Evolutionary conservation across 2,113 vertebrate species (phyloP).

Genomic region (Myxocyprinus asiaticus): DNA sequence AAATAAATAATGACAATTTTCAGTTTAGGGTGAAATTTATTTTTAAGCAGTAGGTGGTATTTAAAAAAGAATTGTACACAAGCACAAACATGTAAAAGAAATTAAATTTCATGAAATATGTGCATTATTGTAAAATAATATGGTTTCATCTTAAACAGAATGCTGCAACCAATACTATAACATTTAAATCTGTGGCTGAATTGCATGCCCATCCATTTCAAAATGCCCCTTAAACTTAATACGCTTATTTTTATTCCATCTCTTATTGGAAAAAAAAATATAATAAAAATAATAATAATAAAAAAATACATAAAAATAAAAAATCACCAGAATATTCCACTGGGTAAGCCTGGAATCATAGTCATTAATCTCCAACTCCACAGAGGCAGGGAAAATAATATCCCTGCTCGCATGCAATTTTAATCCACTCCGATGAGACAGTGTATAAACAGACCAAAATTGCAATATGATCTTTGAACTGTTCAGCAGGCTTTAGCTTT

Average conservation of each 20-base stretch:
- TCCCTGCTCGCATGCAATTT: not conserved
- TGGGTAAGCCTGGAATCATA: not conserved
- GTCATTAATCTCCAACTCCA: conserved; percentile 1
- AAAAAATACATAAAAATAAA: too few relatives aligned
- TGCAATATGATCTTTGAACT: not conserved
- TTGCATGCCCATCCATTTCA: too few relatives aligned
- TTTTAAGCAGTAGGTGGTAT: not conserved
- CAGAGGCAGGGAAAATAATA: not conserved
- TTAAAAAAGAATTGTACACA: conserved; percentile 1
- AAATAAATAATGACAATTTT: too few relatives aligned
- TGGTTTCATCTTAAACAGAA: too few relatives aligned
- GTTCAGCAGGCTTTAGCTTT: not conserved
- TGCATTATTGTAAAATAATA: too few relatives aligned
- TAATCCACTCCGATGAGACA: conserved; percentile 8
- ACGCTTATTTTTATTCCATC: too few relatives aligned
- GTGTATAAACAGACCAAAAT: not conserved
- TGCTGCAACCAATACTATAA: too few relatives aligned
- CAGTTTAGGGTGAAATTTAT: too few relatives aligned
- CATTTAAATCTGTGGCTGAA: too few relatives aligned
- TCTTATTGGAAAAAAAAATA: too few relatives aligned
- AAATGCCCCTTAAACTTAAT: too few relatives aligned
- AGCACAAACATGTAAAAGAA: not conserved
- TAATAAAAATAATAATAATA: too few relatives aligned
- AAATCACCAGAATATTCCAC: not conserved
- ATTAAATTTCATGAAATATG: not conserved